These are phyloP conservation scores for Drosophila nikananu DNA, from an alignment of 1,140 invertebrate species.

Conservation along the genomic window DNA sequence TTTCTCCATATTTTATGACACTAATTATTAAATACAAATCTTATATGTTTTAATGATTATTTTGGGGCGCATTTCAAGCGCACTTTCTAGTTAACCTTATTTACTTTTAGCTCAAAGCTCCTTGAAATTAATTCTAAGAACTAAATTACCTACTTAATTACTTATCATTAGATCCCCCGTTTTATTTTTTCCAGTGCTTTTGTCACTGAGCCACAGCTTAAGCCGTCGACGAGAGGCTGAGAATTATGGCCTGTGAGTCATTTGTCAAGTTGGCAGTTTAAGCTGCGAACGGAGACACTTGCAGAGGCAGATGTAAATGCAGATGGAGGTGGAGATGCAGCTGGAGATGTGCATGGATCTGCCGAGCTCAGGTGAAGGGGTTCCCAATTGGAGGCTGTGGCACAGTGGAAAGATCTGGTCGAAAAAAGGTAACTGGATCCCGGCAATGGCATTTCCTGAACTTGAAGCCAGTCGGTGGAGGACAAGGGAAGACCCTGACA, in stretches of 20 bases:
- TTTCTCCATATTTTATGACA: too few species aligned
- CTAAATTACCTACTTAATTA: not conserved
- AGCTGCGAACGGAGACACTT: constrained; percentile 31
- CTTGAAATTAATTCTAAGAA: too few species aligned
- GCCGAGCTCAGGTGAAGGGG: constrained; percentile 34
- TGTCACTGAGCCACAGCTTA: constrained; percentile 31
- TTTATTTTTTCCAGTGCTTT: constrained; percentile 4
- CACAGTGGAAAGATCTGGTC: constrained; percentile 39
- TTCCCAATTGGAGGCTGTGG: not conserved
- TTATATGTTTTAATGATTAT: too few species aligned
- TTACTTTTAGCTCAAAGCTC: too few species aligned
- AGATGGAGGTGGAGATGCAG: constrained; percentile 7
- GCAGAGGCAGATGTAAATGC: constrained; percentile 13
- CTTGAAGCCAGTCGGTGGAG: constrained; percentile 1
- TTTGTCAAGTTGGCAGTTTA: constrained; percentile 54
- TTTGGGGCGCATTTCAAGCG: too few species aligned
- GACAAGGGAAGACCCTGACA: constrained; percentile 20
- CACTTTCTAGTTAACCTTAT: too few species aligned
- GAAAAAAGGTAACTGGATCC: constrained; percentile 26
- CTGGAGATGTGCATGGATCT: constrained; percentile 1
- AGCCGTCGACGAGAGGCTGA: constrained; percentile 19
- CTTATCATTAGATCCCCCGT: not conserved
- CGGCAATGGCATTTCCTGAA: constrained; percentile 37
- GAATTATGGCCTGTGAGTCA: constrained; percentile 51
- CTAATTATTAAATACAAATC: too few species aligned